Conservation (phyloP, 2,888 invertebrate species). For the Zhuqinia jingwanae region DNA sequence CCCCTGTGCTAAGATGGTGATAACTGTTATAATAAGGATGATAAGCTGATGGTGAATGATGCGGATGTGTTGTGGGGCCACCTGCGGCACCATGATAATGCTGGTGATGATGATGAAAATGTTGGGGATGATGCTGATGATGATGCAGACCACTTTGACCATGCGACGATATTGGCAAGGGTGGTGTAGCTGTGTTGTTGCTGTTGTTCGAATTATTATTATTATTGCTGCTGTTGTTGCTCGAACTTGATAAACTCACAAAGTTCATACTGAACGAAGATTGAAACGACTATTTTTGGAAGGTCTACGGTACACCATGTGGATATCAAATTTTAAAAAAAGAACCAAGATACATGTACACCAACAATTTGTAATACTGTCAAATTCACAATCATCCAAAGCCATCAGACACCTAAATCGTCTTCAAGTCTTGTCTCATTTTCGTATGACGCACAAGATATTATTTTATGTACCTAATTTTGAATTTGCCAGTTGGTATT, state of each 20-base stretch:
- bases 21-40: constrained; percentile 68
- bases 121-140: constrained; percentile 44
- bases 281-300: not conserved
- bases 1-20: constrained; percentile 46
- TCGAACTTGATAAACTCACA: constrained; percentile 76
- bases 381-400: too few species aligned
- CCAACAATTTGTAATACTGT: too few species aligned
- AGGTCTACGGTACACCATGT: not conserved
- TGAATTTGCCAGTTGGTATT: too few species aligned
- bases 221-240: constrained; percentile 35
- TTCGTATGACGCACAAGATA: too few species aligned
- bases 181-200: constrained; percentile 36
- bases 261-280: constrained; percentile 77
- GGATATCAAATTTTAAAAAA: not conserved
- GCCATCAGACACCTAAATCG: too few species aligned
- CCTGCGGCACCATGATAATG: constrained; percentile 50
- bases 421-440: too few species aligned
- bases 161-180: constrained; percentile 2
- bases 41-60: constrained; percentile 43
- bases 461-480: too few species aligned
- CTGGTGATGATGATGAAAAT: constrained; percentile 40
- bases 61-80: constrained; percentile 9
- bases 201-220: constrained; percentile 3
- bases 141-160: constrained; percentile 13
- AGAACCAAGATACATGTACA: too few species aligned